A percentile compares a stretch with the other conserved stretches of the same genome.
These are phyloP conservation scores for Cherax destructor DNA, from an alignment of 1,140 invertebrate species.

Conservation along the genomic window DNA sequence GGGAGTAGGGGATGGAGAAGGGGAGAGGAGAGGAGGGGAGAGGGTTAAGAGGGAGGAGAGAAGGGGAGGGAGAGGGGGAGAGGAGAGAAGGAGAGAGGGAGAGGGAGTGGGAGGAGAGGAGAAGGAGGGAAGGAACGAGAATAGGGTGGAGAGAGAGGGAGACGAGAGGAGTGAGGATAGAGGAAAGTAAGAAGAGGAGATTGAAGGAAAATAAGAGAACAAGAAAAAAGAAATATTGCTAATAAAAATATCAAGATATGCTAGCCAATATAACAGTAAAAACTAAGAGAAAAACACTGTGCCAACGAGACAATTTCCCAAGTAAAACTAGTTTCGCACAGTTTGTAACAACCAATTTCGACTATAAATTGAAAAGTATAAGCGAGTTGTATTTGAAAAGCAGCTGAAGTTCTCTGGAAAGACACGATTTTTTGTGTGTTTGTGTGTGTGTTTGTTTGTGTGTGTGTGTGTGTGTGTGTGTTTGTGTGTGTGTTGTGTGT, in stretches of 20 bases:
- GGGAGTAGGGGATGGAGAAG: background rate
- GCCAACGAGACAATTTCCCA: background rate
- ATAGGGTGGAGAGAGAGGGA: too few species aligned
- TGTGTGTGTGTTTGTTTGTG: too few species aligned
- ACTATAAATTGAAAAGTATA: slow-evolving; percentile 7
- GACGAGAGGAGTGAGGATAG: background rate
- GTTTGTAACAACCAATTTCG: background rate
- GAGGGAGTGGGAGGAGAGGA: background rate
- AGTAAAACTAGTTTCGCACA: background rate
- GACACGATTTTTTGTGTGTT: background rate
- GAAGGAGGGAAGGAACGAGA: background rate
- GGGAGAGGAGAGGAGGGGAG: background rate
- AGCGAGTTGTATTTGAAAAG: slow-evolving; percentile 1
- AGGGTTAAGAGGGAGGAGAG: background rate
- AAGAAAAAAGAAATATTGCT: too few species aligned
- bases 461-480: too few species aligned
- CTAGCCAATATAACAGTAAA: background rate
- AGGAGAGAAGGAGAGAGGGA: background rate
- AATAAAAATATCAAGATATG: too few species aligned
- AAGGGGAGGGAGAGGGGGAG: background rate
- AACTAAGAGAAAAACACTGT: background rate
- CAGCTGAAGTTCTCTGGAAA: background rate
- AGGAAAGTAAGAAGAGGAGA: too few species aligned
- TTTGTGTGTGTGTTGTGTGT: too few species aligned
- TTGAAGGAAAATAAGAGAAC: too few species aligned